Conservation (phyloP, 53 echinoderm and acorn worm species). For the Temnopleurus reevesii region DNA sequence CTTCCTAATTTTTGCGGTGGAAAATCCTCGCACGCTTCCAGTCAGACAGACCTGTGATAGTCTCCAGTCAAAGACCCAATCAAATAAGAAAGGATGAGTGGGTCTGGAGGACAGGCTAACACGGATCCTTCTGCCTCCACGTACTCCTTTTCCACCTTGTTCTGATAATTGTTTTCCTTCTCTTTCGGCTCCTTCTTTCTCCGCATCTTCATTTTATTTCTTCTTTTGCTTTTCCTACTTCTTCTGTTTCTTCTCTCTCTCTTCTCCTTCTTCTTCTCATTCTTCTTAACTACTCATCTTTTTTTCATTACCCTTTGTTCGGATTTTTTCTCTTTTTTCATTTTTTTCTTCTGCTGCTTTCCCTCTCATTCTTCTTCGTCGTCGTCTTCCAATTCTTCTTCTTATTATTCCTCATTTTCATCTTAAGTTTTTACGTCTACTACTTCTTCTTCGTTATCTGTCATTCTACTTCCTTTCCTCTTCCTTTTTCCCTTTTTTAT, state of each 20-base stretch:
- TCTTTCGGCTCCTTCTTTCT: no score
- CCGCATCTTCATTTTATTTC: no score
- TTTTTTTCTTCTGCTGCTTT: background rate
- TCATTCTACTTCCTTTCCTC: background rate
- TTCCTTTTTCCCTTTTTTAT: background rate
- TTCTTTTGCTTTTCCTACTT: no score
- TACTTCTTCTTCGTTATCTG: background rate
- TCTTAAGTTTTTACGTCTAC: background rate
- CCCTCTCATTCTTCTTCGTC: background rate
- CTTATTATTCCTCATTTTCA: background rate
- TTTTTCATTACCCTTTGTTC: background rate
- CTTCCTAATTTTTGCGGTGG: background rate
- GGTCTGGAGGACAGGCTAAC: no score
- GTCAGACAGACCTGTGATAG: no score
- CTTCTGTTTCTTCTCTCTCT: conserved; percentile 11
- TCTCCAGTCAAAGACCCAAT: no score
- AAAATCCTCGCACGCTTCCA: background rate
- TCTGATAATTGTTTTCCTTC: no score
- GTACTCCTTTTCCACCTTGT: no score
- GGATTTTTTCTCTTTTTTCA: background rate
- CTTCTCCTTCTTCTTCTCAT: conserved; percentile 34
- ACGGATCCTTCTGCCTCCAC: no score
- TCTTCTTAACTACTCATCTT: background rate
- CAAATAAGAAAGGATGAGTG: no score
- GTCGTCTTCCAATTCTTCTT: background rate